Conservation (phyloP, 2,797 vertebrate genomes). For the Artibeus lituratus region DNA sequence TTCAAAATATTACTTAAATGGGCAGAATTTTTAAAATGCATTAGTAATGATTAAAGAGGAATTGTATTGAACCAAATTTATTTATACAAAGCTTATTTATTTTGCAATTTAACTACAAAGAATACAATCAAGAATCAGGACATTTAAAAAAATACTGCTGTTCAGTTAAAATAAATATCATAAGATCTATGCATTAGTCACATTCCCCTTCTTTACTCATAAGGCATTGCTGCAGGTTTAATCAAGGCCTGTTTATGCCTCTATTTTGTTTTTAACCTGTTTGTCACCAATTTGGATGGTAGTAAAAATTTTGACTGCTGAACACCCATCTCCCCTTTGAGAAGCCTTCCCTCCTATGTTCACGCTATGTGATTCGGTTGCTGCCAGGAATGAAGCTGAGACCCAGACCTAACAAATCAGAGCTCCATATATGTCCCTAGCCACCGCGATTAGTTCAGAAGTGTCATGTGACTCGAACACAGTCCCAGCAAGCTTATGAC, state of each 20-base stretch:
- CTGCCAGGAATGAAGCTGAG: background rate
- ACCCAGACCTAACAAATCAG: background rate
- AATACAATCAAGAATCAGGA: background rate
- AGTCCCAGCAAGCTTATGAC: background rate
- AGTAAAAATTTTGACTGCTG: background rate
- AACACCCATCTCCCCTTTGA: background rate
- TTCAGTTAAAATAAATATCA: background rate
- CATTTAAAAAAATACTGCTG: background rate
- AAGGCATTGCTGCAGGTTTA: background rate
- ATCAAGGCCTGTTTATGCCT: background rate
- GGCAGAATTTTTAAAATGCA: constrained; percentile 12
- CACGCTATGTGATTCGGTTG: background rate
- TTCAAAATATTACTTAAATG: background rate
- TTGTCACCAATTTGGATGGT: background rate
- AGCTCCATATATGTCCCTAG: background rate
- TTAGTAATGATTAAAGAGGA: background rate
- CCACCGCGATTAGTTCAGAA: background rate
- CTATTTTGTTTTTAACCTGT: background rate
- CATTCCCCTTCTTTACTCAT: background rate
- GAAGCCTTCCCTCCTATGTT: background rate
- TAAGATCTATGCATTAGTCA: background rate
- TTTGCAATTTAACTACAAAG: background rate
- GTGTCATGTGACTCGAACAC: background rate
- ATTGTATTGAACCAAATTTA: background rate
- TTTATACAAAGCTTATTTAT: background rate